These are phyloP conservation scores for Dendronephthya gigantea DNA, from an alignment of 64 coral and sea anemone species.

Conservation along the genomic window DNA sequence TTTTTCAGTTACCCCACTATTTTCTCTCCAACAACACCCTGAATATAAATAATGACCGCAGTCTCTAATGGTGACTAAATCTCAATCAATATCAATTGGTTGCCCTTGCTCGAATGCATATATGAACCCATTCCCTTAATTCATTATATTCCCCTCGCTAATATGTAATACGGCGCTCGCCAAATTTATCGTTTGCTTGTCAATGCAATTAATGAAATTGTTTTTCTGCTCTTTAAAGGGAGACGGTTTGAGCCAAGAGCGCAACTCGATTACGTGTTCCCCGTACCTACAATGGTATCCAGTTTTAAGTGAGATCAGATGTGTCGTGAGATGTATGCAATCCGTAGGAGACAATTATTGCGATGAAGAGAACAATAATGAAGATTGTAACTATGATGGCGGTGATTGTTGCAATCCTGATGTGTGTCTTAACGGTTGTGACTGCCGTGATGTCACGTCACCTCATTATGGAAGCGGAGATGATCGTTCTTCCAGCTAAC, in stretches of 20 bases:
- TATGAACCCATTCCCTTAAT: no score
- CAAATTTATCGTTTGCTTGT: no score
- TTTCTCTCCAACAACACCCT: no score
- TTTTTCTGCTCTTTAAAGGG: neutral
- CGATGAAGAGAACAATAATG: constrained; percentile 49
- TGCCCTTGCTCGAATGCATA: no score
- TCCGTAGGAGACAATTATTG: constrained; percentile 46
- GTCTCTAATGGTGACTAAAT: no score
- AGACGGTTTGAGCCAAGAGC: constrained; percentile 35
- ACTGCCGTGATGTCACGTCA: neutral
- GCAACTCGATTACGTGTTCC: constrained; percentile 41
- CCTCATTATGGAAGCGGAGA: neutral
- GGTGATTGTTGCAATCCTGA: constrained; percentile 70
- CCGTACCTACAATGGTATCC: constrained; percentile 52
- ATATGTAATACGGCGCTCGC: no score
- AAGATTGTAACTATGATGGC: constrained; percentile 72
- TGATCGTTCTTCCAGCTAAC: neutral
- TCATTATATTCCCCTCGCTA: no score
- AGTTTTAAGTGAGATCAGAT: constrained; percentile 47
- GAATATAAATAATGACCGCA: no score
- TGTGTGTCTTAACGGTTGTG: neutral
- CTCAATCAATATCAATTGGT: no score
- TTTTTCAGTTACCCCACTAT: no score
- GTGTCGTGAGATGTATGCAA: constrained; percentile 28
- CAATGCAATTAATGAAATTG: neutral